Percentiles rank a stretch among this genome's conserved stretches.
phyloP scores from a whole-genome alignment of 2,888 invertebrate species.

The Drosophila subquinaria region DNA sequence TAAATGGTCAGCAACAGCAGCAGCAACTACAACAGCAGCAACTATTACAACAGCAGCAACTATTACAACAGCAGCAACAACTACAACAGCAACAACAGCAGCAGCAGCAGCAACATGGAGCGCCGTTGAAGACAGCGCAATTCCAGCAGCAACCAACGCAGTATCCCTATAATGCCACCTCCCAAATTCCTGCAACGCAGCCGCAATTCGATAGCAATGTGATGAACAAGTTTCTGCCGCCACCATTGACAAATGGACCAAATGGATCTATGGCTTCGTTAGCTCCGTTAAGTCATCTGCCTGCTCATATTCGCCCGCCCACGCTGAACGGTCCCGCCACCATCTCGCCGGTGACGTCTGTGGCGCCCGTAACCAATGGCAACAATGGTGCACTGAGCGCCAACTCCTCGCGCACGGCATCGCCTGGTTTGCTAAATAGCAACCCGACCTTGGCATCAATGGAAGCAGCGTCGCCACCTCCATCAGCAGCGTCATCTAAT shows the following conservation, averaged over 20 bases:
- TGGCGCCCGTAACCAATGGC: slow-evolving; percentile 66
- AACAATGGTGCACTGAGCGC: slow-evolving; percentile 76
- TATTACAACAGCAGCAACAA: slow-evolving; percentile 49
- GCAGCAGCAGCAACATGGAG: slow-evolving; percentile 28
- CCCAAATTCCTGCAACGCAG: slow-evolving; percentile 12
- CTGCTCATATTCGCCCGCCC: slow-evolving; percentile 70
- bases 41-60: slow-evolving; percentile 37
- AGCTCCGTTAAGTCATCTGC: slow-evolving; percentile 61
- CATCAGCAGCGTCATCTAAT: slow-evolving; percentile 19
- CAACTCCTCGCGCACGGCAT: slow-evolving; percentile 84
- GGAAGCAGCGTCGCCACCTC: slow-evolving; percentile 16
- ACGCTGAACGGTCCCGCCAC: slow-evolving; percentile 63
- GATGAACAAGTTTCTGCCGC: slow-evolving; percentile 63
- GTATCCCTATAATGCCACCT: slow-evolving; percentile 37
- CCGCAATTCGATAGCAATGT: slow-evolving; percentile 60
- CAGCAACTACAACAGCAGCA: slow-evolving; percentile 23
- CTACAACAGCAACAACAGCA: slow-evolving; percentile 39
- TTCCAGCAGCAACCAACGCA: slow-evolving; percentile 37
- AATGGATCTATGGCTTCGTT: slow-evolving; percentile 8
- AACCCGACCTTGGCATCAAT: neutral
- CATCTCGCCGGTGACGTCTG: slow-evolving; percentile 3
- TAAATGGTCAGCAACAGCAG: slow-evolving; percentile 69
- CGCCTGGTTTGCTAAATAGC: slow-evolving; percentile 68
- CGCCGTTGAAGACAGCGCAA: slow-evolving; percentile 42
- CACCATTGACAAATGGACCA: slow-evolving; percentile 37